Evolutionary conservation across 2,888 invertebrate species (phyloP), one percentile per base, ranked within the genome.

Genomic region (Arrhopalites spinosus): DNA sequence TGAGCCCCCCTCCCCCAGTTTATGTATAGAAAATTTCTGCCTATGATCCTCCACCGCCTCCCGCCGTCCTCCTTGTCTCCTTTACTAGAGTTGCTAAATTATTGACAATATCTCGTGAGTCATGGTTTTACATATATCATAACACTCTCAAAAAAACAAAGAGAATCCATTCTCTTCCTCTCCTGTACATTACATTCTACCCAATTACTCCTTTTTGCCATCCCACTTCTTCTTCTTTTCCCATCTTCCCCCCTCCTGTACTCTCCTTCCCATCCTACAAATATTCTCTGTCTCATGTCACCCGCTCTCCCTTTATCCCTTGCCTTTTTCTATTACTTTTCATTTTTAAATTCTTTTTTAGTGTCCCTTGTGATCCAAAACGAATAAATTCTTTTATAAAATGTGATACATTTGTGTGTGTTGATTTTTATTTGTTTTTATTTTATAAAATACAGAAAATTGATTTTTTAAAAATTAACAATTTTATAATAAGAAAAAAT

Each of bases 91-190:
- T 77, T 77, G 59, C 73, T 80, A 76, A 80, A 80, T 80, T 80
- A 80, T 80, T 80, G 79, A 80, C 78, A 80, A 77, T 77, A 78
- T 78, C 75, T 77, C 78, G 61, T 80, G 78, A 80, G 78, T 80
- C 80, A 80, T 78, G 73, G 77, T 73, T 75, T 74, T 78, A 77
- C 79, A 79, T 78, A 77, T 69, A 77, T 77, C 78, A 80, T 77
- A 77, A 76, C 78, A 78, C 74, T 75, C 77, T 72, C 74, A 72
- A 25, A 76, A 74, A 78, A 76, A 76, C 75, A 78, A 78, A 78
- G 76, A 72, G 76, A 78, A 78, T 78, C 72, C 72, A 72, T 72
- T 72, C 63, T 61, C 61, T n/a, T 70, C 74, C 66, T 74, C 74
- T 50, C 73, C 77, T 78, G 67, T 69, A 53, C 75, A 36, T 36